These are phyloP conservation scores for Drosophila algonquin DNA, from an alignment of 2,888 invertebrate genomes.

Conservation along the genomic window DNA sequence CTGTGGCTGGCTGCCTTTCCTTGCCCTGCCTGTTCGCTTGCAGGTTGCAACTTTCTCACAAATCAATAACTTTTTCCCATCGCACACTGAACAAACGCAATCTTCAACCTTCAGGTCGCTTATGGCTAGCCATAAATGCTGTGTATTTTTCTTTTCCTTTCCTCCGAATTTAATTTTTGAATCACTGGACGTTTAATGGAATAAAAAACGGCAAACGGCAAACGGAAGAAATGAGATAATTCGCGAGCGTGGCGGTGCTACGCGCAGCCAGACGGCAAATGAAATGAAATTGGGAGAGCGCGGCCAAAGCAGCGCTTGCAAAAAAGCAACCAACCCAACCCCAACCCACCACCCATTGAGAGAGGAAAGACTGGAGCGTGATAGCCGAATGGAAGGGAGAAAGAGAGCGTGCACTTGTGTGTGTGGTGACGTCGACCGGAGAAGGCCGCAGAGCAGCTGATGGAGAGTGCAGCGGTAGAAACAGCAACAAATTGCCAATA, in stretches of 20 bases:
- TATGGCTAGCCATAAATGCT: not conserved
- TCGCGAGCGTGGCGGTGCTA: constrained; percentile 47
- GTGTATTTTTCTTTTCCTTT: not conserved
- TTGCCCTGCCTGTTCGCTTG: not conserved
- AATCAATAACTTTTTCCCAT: constrained; percentile 62
- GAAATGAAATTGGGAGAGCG: constrained; percentile 45
- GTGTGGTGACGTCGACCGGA: constrained; percentile 4
- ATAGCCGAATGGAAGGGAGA: constrained; percentile 4
- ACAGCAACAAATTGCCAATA: constrained; percentile 47
- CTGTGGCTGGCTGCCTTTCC: not conserved
- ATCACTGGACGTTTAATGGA: constrained; percentile 7
- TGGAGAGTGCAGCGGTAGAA: constrained; percentile 15
- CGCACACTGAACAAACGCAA: not conserved
- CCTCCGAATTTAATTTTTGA: not conserved
- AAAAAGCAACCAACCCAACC: not conserved
- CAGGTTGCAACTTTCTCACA: constrained; percentile 65
- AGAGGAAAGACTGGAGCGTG: not conserved
- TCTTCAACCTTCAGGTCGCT: not conserved
- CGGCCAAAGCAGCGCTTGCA: constrained; percentile 21
- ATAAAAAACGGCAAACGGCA: constrained; percentile 20
- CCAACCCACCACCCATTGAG: constrained; percentile 15
- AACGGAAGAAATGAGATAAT: constrained; percentile 25
- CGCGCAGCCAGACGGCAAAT: constrained; percentile 67
- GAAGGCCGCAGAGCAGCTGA: constrained; percentile 60
- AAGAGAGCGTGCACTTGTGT: not conserved